These are phyloP conservation scores for Lepus townsendii DNA, from an alignment of 2,797 vertebrate species.

Conservation along the genomic window DNA sequence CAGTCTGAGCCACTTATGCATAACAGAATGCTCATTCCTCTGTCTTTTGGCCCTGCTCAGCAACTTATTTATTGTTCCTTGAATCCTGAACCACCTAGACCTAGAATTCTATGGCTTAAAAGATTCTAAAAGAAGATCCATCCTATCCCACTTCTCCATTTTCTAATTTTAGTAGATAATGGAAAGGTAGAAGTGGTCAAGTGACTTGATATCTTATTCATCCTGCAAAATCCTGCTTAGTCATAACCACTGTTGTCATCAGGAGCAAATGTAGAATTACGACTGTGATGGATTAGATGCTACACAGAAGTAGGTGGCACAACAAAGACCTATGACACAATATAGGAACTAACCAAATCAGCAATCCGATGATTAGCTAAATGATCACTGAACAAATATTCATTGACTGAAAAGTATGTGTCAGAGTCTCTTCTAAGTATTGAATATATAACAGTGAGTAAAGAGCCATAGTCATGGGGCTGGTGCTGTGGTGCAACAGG, in stretches of 20 bases:
- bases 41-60: not conserved
- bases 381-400: constrained; percentile 27
- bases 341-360: constrained; percentile 14
- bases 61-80: not conserved
- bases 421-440: not conserved
- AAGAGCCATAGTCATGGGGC: too few species aligned
- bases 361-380: constrained; percentile 28
- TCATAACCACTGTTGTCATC: not conserved
- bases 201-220: constrained; percentile 23
- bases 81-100: constrained; percentile 10
- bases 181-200: constrained; percentile 49
- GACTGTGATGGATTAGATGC: not conserved
- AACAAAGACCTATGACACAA: not conserved
- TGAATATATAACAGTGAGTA: not conserved
- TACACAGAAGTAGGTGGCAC: not conserved
- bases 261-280: constrained; percentile 51
- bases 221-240: constrained; percentile 38
- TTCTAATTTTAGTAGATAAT: constrained; percentile 49
- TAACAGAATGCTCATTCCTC: not conserved
- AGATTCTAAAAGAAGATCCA: not conserved
- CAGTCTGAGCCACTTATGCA: not conserved
- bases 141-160: not conserved
- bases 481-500: too few species aligned
- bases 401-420: not conserved
- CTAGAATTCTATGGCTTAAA: constrained; percentile 38